Conservation (phyloP, 2,113 vertebrate species). For the Aspidoscelis tigris region DNA sequence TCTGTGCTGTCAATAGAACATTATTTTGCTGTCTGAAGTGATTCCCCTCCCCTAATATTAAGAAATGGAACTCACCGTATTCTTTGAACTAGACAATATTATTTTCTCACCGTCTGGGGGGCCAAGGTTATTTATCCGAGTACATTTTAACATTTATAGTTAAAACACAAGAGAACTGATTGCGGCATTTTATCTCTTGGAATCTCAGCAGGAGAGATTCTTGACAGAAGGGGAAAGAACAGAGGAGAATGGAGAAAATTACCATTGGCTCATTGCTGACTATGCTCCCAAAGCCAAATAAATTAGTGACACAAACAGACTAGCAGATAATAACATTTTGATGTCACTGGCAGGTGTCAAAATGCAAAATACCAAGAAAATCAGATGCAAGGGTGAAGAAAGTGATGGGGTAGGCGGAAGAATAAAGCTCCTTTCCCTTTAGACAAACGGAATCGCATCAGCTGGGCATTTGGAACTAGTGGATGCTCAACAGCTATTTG, state of each 20-base stretch:
- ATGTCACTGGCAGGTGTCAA: not conserved
- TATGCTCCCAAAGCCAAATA: constrained; percentile 11
- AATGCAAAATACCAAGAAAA: not conserved
- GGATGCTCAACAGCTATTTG: not conserved
- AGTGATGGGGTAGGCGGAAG: not conserved
- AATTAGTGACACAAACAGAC: constrained; percentile 35
- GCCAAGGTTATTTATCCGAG: not conserved
- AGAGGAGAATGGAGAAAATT: constrained; percentile 42
- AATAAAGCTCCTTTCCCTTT: not conserved
- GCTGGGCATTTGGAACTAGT: not conserved
- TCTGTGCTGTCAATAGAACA: not conserved
- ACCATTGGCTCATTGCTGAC: constrained; percentile 23
- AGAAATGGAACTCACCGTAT: not conserved
- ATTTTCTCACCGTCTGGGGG: not conserved
- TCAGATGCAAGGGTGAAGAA: not conserved
- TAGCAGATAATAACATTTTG: constrained; percentile 24
- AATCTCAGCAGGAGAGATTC: constrained; percentile 17
- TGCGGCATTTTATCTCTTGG: constrained; percentile 21
- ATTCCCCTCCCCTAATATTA: not conserved
- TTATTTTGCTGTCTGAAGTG: not conserved
- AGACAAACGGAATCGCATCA: not conserved
- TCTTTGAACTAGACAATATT: not conserved
- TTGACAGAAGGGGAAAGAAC: constrained; percentile 44
- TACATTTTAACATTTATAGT: not conserved
- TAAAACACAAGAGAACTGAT: constrained; percentile 19